Percentiles rank a stretch among this genome's conserved stretches.
These are phyloP conservation scores for Columba guinea DNA, from an alignment of 2,797 vertebrate species.

Conservation along the genomic window DNA sequence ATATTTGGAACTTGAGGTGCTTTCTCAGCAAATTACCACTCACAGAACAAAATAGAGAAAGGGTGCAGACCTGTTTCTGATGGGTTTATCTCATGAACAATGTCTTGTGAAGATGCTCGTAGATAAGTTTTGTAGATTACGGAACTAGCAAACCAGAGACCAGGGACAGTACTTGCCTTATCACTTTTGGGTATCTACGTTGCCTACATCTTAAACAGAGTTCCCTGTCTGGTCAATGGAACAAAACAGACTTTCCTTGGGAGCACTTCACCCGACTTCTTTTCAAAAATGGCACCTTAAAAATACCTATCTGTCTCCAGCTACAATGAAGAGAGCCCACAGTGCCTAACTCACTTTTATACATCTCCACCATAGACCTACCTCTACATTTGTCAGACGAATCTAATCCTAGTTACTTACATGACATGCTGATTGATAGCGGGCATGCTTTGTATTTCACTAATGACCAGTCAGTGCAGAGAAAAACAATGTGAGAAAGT, in stretches of 20 bases:
- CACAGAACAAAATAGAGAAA: background rate
- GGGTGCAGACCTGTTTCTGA: fast-evolving
- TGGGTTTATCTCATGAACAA: background rate
- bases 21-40: background rate
- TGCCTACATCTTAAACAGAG: background rate
- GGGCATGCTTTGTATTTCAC: background rate
- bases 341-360: background rate
- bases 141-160: background rate
- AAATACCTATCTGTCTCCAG: background rate
- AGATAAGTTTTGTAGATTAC: background rate
- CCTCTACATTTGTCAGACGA: background rate
- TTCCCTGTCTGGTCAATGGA: background rate
- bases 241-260: background rate
- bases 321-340: background rate
- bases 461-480: background rate
- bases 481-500: background rate
- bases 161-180: fast-evolving
- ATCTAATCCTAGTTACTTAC: background rate
- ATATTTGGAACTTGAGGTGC: background rate
- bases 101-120: background rate
- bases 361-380: background rate
- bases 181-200: background rate
- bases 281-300: background rate
- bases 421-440: background rate
- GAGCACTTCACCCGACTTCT: background rate